Evolutionary conservation across 1,140 invertebrate genomes (phyloP), one percentile per base, ranked within the genome.

Genomic region (Diabrotica undecimpunctata): DNA sequence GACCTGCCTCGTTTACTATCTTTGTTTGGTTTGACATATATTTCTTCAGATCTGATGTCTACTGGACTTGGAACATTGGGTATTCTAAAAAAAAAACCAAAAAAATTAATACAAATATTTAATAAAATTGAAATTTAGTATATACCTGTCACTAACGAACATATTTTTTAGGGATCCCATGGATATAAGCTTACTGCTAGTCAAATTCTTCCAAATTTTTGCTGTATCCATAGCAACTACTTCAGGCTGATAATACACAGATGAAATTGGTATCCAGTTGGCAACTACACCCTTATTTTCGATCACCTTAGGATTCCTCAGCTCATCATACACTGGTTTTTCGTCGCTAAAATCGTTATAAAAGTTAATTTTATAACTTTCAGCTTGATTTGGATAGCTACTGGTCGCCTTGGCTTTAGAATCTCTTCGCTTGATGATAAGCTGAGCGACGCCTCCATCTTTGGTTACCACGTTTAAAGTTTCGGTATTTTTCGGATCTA

Each of bases 361-460:
- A 50, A 10, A 9, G 53, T 54, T 13, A 12, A 25, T 54, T 37
- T 57, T 14, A 14, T 55, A 55, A n/a, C 51, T 53, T 12, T n/a
- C n/a, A 12, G n/a, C 6, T 12, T 10, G n/a, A 10, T 55, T 55
- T 55, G 54, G 54, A 9, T 5, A 13, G 6, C 2, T 55, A 25
- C 36, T 55, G 7, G 39, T 11, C n/a, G n/a, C n/a, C 12, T 46
- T 59, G 11, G 66, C 36, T 65, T 75, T 79, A 2, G 66, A 53
- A 62, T 87, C 87, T 62, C 86, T 85, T 75, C 89, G 87, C 74
- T 91, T 92, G 0, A 93, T 89, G 41, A 92, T 87, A 9, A 92
- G 78, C 65, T 90, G 90, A 0, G 90, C 88, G 2, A 90, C 73
- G 54, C 86, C 88, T 8, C 91, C 91, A 10, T 87, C 85, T 72